phyloP scores from a whole-genome alignment of 2,888 invertebrate genomes.

The Drosophila rellima region DNA sequence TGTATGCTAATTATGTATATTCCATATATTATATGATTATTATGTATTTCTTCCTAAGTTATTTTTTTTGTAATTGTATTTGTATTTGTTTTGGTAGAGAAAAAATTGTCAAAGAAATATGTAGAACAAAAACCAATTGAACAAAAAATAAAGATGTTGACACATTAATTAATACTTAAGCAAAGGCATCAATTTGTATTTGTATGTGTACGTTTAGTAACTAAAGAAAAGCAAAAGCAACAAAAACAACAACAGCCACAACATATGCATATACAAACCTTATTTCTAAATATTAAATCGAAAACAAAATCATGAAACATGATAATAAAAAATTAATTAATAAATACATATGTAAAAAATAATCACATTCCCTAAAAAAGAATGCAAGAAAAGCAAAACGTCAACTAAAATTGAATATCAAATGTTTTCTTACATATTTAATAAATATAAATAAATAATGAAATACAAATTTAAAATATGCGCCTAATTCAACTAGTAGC shows the following conservation, averaged over 20 bases:
- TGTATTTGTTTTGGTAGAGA: conserved; percentile 41
- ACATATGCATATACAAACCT: conserved; percentile 22
- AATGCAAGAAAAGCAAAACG: conserved; percentile 16
- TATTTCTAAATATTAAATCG: conserved; percentile 31
- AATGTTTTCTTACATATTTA: conserved; percentile 68
- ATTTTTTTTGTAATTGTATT: conserved; percentile 29
- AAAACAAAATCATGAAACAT: conserved; percentile 22
- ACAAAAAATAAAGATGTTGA: conserved; percentile 58
- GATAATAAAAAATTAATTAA: conserved; percentile 23
- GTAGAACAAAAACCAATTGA: conserved; percentile 21
- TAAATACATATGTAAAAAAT: conserved; percentile 15
- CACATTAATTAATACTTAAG: conserved; percentile 47
- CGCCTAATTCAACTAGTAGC: conserved; percentile 30
- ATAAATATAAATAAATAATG: conserved; percentile 41
- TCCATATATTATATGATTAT: conserved; percentile 60
- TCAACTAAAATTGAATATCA: conserved; percentile 47
- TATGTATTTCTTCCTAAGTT: conserved; percentile 46
- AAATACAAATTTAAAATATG: conserved; percentile 19
- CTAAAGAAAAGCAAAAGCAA: conserved; percentile 24
- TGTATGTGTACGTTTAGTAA: conserved; percentile 33
- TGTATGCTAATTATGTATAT: conserved; percentile 49
- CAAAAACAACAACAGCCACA: conserved; percentile 20
- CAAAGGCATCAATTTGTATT: conserved; percentile 45
- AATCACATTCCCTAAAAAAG: conserved; percentile 54
- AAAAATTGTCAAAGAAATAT: conserved; percentile 19